phyloP scores from a whole-genome alignment of 2,113 vertebrate genomes.

The Hyla sarda region DNA sequence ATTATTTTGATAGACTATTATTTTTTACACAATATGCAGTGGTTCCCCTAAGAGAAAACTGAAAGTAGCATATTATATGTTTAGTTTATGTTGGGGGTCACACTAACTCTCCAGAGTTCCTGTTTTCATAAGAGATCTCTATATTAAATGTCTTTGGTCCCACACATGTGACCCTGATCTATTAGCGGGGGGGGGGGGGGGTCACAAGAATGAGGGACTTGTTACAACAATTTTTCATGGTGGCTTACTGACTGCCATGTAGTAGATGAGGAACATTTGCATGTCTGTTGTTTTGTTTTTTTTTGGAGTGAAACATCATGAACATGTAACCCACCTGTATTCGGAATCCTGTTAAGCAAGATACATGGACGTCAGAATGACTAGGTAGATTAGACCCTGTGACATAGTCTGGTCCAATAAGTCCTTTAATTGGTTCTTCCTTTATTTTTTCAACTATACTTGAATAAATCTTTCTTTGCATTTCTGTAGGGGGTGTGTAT shows the following conservation, averaged over 20 bases:
- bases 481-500: slow-evolving; percentile 77
- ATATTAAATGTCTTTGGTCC: too few species aligned
- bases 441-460: slow-evolving; percentile 77
- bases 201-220: background rate
- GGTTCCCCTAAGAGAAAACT: too few species aligned
- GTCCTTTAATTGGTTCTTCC: slow-evolving; percentile 75
- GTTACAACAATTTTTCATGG: background rate
- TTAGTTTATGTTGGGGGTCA: too few species aligned
- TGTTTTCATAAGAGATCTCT: too few species aligned
- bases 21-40: too few species aligned
- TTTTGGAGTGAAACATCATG: background rate
- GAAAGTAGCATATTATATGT: too few species aligned
- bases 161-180: too few species aligned
- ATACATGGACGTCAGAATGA: slow-evolving; percentile 89
- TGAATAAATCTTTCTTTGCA: slow-evolving; percentile 76
- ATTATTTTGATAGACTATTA: too few species aligned
- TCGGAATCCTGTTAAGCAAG: slow-evolving; percentile 91
- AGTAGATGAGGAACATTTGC: background rate
- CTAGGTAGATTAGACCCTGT: slow-evolving; percentile 95
- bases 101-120: too few species aligned
- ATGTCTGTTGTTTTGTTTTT: background rate
- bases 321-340: slow-evolving; percentile 84
- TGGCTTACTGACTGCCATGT: background rate
- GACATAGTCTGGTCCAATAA: slow-evolving; percentile 87
- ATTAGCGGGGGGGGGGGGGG: too few species aligned